A percentile compares a stretch with the other conserved stretches of the same genome.
Conservation (phyloP, 2,113 vertebrate species). For the Brachyhypopomus gauderio region DNA sequence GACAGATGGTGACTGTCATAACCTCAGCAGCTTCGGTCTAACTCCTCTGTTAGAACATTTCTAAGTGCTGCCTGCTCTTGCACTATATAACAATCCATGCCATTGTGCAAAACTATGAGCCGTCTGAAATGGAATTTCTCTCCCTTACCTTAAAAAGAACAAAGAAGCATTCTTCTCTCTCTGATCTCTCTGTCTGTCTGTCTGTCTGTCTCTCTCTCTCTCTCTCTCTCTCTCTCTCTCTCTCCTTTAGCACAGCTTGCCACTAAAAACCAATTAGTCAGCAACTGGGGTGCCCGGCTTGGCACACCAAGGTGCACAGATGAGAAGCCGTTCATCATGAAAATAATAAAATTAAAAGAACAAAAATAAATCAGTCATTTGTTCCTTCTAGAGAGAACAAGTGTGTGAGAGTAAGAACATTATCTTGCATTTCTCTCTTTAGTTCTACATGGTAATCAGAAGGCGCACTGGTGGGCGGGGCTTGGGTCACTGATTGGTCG, state of each 20-base stretch:
- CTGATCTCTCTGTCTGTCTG: slow-evolving; percentile 14
- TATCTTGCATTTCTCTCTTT: background rate
- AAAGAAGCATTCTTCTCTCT: slow-evolving; percentile 20
- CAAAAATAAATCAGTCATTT: slow-evolving; percentile 77
- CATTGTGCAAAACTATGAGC: background rate
- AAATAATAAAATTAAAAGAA: slow-evolving; percentile 80
- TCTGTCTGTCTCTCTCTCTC: slow-evolving; percentile 9
- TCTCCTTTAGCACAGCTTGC: slow-evolving; percentile 42
- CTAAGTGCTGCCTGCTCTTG: background rate
- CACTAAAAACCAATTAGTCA: slow-evolving; percentile 75
- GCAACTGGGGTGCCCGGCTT: slow-evolving; percentile 67
- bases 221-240: background rate
- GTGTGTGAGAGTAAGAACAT: slow-evolving; percentile 30
- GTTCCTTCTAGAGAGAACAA: slow-evolving; percentile 63
- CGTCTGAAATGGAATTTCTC: slow-evolving; percentile 13
- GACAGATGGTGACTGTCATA: too few relatives aligned
- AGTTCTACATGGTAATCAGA: slow-evolving; percentile 62
- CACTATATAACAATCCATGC: background rate
- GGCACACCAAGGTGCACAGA: slow-evolving; percentile 62
- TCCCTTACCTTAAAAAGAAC: background rate
- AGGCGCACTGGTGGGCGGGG: slow-evolving; percentile 56
- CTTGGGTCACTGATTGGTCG: slow-evolving; percentile 36
- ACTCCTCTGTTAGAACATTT: background rate
- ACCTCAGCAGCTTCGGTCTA: too few relatives aligned
- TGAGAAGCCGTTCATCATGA: slow-evolving; percentile 74